Base-by-base conservation (phyloP, 2,113 vertebrate genomes). In the Melanerpes aurifrons region DNA sequence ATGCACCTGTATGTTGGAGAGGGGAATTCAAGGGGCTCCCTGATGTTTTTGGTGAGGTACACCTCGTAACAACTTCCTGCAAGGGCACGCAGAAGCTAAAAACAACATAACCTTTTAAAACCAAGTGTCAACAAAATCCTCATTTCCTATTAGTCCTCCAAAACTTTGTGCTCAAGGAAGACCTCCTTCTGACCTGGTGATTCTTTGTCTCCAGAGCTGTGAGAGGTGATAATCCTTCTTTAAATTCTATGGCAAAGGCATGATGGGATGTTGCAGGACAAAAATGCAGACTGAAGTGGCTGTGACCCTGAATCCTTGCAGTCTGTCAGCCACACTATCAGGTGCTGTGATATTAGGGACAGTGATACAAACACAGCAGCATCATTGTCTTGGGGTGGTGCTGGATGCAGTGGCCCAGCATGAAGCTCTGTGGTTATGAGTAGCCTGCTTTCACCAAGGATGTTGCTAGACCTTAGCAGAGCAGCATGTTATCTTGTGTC, bases 381-480 rank as follows among this genome's bases (percentile, higher is more conserved):
- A 77, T 57, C 0, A 0, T 35, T 82, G 25, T 75, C 20, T 68
- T 32, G 31, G 76, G 56, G 62, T 1, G 0, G 47, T 71, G 69
- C 84, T 76, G 82, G 43, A 9, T 69, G 61, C 72, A 16, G 22
- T 21, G 61, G 63, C 32, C 67, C 8, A 1, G 6, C 22, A 8
- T 4, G 25, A 68, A 72, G 32, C 66, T 89, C 63, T 71, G 61
- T 64, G 57, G 62, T 57, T 67, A 4, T 1, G 25, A 74, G 61
- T 14, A 82, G 35, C 79, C 68, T 87, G 37, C 80, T 89, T 91
- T 48, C 82, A 69, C 64, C 1, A 0, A 40, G 84, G 48, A 19
- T 28, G 4, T 92, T 89, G 77, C 85, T 87, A 47, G 57, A n/a
- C 76, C 54, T 48, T 64, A 87, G 37, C 63, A 91, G 87, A 56